These are phyloP conservation scores for Trichonephila clavata DNA, from an alignment of 1,140 invertebrate genomes.

Conservation along the genomic window DNA sequence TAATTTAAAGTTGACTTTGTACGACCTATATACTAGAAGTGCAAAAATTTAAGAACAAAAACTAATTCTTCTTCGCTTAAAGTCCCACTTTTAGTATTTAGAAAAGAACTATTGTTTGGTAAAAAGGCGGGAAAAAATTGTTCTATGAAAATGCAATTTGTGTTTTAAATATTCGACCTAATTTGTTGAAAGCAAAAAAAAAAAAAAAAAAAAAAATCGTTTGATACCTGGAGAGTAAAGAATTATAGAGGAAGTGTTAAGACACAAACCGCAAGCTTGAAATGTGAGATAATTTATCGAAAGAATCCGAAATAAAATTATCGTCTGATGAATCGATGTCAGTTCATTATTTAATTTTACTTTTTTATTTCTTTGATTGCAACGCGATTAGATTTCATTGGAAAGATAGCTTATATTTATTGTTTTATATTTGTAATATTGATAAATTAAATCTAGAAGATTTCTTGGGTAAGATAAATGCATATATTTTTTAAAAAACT, in stretches of 20 bases:
- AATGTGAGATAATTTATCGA: not conserved
- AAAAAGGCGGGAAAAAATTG: too few species aligned
- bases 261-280: not conserved
- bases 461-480: too few species aligned
- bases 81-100: not conserved
- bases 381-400: not conserved
- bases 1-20: not conserved
- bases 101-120: too few species aligned
- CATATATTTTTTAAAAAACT: too few species aligned
- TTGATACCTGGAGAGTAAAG: not conserved
- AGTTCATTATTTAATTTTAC: not conserved
- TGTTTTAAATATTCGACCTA: too few species aligned
- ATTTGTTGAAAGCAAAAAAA: too few species aligned
- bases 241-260: not conserved
- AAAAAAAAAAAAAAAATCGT: too few species aligned
- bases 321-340: not conserved
- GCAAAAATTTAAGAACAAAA: not conserved
- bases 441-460: too few species aligned
- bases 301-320: not conserved
- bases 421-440: too few species aligned
- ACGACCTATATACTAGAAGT: not conserved
- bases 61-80: not conserved
- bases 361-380: not conserved
- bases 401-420: not conserved
- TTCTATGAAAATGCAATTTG: too few species aligned